Conservation (phyloP, 2,113 vertebrate species). For the Grammomys surdaster region DNA sequence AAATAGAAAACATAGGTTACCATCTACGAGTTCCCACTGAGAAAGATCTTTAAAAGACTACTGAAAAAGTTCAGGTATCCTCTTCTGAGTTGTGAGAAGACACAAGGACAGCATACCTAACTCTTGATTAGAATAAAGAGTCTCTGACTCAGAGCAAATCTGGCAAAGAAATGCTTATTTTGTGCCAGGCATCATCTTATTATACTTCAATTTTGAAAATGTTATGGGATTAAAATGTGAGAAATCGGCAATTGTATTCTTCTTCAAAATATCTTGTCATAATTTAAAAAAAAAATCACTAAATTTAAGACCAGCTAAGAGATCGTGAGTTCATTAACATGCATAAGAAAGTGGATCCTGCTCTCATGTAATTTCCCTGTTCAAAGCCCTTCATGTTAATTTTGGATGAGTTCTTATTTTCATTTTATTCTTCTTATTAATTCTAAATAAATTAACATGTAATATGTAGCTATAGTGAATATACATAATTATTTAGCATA, state of each 20-base stretch:
- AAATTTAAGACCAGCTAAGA: not conserved
- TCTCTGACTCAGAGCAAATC: constrained; percentile 49
- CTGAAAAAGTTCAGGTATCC: not conserved
- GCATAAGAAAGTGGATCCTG: not conserved
- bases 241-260: constrained; percentile 40
- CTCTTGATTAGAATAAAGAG: constrained; percentile 44
- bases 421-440: constrained; percentile 35
- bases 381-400: not conserved
- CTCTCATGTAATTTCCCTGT: not conserved
- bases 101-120: not conserved
- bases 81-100: not conserved
- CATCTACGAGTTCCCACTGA: not conserved
- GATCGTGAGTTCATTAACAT: not conserved
- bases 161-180: constrained; percentile 55
- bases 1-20: not conserved
- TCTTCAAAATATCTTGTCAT: not conserved
- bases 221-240: constrained; percentile 24
- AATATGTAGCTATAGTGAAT: not conserved
- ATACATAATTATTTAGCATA: not conserved
- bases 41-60: constrained; percentile 8
- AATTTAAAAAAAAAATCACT: constrained; percentile 59
- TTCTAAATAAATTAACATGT: not conserved
- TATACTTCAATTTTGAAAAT: constrained; percentile 35
- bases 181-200: constrained; percentile 14
- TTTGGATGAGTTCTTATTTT: constrained; percentile 4